phyloP scores from a whole-genome alignment of 2,797 vertebrate genomes.

The Anabas testudineus region DNA sequence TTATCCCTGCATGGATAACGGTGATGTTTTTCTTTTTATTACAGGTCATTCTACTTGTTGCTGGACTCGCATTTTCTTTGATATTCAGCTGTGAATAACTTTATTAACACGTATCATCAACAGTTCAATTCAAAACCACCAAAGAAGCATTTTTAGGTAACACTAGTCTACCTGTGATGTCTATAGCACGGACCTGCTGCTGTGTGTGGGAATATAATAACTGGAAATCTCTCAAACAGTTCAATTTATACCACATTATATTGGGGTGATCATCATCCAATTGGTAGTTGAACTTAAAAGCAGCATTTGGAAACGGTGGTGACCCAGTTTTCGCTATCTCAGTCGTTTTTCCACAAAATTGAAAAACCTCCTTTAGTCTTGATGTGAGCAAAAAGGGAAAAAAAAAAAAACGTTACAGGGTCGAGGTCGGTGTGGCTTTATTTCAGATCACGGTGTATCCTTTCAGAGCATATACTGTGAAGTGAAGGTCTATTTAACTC shows the following conservation, averaged over 20 bases:
- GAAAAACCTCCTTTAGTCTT: neutral
- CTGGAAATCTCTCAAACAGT: constrained; percentile 20
- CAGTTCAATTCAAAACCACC: neutral
- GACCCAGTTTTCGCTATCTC: neutral
- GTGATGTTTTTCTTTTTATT: constrained; percentile 37
- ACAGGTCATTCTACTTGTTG: constrained; percentile 72
- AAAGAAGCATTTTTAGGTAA: constrained; percentile 25
- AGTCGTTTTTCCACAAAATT: constrained; percentile 36
- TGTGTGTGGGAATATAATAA: constrained; percentile 16
- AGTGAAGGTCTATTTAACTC: constrained; percentile 74
- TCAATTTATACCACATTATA: constrained; percentile 2
- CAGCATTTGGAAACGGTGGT: constrained; percentile 10
- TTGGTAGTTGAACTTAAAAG: constrained; percentile 3
- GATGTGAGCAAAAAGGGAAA: constrained; percentile 5
- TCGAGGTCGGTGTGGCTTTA: constrained; percentile 17
- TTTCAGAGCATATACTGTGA: constrained; percentile 53
- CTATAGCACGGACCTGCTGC: constrained; percentile 24
- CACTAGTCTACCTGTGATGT: constrained; percentile 14
- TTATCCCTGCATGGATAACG: constrained; percentile 44
- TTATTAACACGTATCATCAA: constrained; percentile 8
- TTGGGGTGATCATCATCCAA: constrained; percentile 16
- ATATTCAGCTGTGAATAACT: constrained; percentile 13
- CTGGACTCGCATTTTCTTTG: constrained; percentile 13
- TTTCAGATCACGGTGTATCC: constrained; percentile 33
- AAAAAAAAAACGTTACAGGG: neutral